Conservation (phyloP, 1,140 invertebrate genomes). For the Littorina saxatilis region DNA sequence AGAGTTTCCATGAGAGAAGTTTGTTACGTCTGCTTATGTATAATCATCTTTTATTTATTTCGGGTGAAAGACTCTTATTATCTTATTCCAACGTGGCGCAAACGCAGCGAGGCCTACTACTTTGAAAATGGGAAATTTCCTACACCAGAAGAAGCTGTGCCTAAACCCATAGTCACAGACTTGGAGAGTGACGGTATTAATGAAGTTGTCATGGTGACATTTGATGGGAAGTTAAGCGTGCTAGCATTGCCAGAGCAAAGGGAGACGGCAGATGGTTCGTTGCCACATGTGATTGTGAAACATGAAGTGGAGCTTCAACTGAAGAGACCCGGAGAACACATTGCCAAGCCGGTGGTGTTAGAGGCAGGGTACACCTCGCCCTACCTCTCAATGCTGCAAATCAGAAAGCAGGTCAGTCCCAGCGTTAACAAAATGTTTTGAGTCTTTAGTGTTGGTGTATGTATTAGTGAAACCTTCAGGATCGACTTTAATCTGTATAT, state of each 20-base stretch:
- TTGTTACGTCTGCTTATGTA: conserved; percentile 58
- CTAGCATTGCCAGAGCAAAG: conserved; percentile 52
- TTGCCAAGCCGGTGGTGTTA: conserved; percentile 58
- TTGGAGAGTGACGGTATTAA: conserved; percentile 68
- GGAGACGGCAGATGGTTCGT: conserved; percentile 53
- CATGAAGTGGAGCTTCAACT: conserved; percentile 51
- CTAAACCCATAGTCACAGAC: conserved; percentile 64
- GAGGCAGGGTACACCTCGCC: conserved; percentile 60
- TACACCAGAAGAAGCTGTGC: conserved; percentile 55
- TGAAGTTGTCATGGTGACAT: conserved; percentile 66
- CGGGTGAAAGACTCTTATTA: conserved; percentile 63
- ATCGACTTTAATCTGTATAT: too few species aligned
- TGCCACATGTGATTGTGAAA: conserved; percentile 65
- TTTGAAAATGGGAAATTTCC: conserved; percentile 63
- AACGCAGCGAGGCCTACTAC: conserved; percentile 55
- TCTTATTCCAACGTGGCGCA: conserved; percentile 66
- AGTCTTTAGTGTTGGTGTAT: too few species aligned
- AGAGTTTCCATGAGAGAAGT: conserved; percentile 44
- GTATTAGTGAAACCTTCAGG: too few species aligned
- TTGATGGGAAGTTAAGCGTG: conserved; percentile 56
- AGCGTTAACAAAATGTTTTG: too few species aligned
- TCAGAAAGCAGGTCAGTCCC: conserved; percentile 66
- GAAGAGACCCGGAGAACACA: conserved; percentile 43
- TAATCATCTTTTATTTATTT: conserved; percentile 63
- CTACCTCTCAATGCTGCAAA: conserved; percentile 63